Evolutionary conservation across 2,888 invertebrate species (phyloP).

Genomic region (Oscheius onirici): DNA sequence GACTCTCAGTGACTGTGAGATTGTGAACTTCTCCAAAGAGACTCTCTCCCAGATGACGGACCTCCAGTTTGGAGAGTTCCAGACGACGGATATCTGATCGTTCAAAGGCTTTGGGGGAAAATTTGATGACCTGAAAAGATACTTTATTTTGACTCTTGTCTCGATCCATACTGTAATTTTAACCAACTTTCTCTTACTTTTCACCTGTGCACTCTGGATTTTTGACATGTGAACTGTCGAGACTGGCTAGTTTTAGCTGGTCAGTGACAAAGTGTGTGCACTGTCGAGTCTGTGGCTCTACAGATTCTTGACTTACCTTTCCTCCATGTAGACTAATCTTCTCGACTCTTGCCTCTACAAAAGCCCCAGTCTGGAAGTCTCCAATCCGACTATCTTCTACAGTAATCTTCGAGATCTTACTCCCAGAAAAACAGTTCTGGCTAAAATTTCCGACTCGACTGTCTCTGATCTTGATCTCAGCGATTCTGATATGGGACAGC

Average conservation of each 20-base stretch:
- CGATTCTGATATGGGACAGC: conserved; percentile 15
- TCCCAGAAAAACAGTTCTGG: conserved; percentile 13
- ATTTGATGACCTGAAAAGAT: not conserved
- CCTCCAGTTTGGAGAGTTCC: conserved; percentile 1
- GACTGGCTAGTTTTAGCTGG: too few species aligned
- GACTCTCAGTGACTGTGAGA: conserved; percentile 4
- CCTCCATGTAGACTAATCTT: not conserved
- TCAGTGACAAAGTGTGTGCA: not conserved
- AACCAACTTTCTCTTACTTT: not conserved
- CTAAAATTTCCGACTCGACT: conserved; percentile 13
- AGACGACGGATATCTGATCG: conserved; percentile 20
- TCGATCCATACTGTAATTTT: not conserved
- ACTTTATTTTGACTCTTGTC: too few species aligned
- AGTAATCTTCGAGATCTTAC: conserved; percentile 6
- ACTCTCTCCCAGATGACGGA: conserved; percentile 13
- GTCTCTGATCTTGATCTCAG: not conserved
- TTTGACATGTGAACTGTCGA: too few species aligned
- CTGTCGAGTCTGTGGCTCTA: not conserved
- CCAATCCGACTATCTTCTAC: conserved; percentile 15
- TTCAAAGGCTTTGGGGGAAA: conserved; percentile 11
- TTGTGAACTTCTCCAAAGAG: conserved; percentile 16
- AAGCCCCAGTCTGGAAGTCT: conserved; percentile 7
- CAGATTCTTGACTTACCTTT: conserved; percentile 4
- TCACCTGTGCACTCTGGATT: too few species aligned
- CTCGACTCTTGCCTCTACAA: conserved; percentile 13